Percentiles rank a stretch among this genome's conserved stretches.
These are phyloP conservation scores for Drosophila pectinifera DNA, from an alignment of 1,140 invertebrate genomes.

Conservation along the genomic window DNA sequence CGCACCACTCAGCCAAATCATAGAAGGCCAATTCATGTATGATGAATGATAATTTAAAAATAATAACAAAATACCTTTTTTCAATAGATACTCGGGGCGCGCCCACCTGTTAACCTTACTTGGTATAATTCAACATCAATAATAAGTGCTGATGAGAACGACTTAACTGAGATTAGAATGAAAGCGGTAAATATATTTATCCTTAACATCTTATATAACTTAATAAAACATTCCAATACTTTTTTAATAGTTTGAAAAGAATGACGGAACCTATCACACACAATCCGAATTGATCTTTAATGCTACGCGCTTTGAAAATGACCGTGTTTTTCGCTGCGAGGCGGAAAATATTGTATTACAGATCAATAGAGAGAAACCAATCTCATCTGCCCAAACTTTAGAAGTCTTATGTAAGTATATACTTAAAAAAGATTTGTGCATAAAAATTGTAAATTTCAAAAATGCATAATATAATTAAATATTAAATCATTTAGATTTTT, in stretches of 20 bases:
- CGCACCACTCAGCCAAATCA: too few species aligned
- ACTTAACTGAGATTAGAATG: slow-evolving; percentile 71
- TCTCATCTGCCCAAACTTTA: slow-evolving; percentile 88
- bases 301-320: slow-evolving; percentile 93
- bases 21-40: too few species aligned
- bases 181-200: slow-evolving; percentile 68
- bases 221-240: neutral
- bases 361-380: slow-evolving; percentile 89
- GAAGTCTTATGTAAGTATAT: slow-evolving; percentile 93
- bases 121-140: slow-evolving; percentile 93
- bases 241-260: slow-evolving; percentile 64
- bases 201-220: neutral
- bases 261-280: slow-evolving; percentile 92
- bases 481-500: too few species aligned
- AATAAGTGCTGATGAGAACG: slow-evolving; percentile 85
- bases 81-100: slow-evolving; percentile 88
- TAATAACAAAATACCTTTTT: neutral
- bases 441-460: neutral
- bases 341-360: slow-evolving; percentile 92
- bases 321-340: slow-evolving; percentile 91
- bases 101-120: slow-evolving; percentile 92
- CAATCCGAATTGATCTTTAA: slow-evolving; percentile 91
- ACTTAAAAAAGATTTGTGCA: neutral
- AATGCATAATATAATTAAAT: too few species aligned
- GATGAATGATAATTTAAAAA: too few species aligned